Base-by-base conservation (phyloP, 2,113 vertebrate genomes). In the Centropus unirufus region DNA sequence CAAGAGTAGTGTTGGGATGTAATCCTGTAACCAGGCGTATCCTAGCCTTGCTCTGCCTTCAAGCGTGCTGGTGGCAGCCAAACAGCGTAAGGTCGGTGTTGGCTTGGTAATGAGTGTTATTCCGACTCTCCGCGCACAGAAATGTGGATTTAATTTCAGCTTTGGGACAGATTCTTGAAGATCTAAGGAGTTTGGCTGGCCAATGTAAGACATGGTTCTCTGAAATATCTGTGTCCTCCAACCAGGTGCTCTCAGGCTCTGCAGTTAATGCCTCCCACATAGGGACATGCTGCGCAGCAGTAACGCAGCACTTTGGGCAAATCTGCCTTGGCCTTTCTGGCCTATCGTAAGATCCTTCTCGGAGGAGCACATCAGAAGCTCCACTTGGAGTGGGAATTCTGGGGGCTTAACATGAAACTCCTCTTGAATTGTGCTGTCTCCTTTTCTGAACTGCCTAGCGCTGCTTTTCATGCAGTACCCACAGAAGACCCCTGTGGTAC, bases 361-460 rank as follows among this genome's bases (percentile, higher is more conserved):
- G 66, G 44, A 46, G 67, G 49, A 72, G 11, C 1, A 2, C 4
- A 26, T 40, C 62, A 68, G 73, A 81, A 92, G 29, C 15, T n/a
- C n/a, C n/a, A 40, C 14, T 72, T 34, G 44, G 57, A 77, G 18
- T 61, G 49, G 52, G 29, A 76, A 63, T 78, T 77, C 40, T 0
- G 12, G 26, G 32, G 79, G 7, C 11, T 87, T 84, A 36, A 93
- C 89, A 54, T 69, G 16, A 30, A 84, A 23, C 17, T 39, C 36
- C 23, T n/a, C 23, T 84, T 84, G 42, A 22, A 40, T 75, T 11
- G 8, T 64, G n/a, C 19, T 12, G 3, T 77, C 36, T 78, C 24
- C 8, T 39, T 40, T 39, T 74, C 20, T 51, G 1, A 5, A 1
- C 14, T 63, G 22, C 22, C 24, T n/a, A 19, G 26, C 0, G 16